phyloP scores from a whole-genome alignment of 2,888 invertebrate species.

The Tetramorium bicarinatum region DNA sequence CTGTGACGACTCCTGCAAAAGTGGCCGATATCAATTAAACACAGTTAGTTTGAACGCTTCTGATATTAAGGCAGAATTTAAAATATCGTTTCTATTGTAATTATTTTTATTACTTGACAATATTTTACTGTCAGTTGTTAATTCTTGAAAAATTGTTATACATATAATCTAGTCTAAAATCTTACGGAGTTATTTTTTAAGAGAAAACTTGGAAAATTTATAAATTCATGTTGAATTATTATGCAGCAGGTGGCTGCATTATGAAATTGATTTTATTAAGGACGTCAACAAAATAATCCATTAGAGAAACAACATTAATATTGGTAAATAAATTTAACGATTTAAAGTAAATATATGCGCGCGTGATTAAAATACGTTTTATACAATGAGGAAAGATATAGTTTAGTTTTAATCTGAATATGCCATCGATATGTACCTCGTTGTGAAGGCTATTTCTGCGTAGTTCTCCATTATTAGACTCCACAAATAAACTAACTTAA shows the following conservation, averaged over 20 bases:
- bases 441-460: background rate
- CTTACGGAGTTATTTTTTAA: background rate
- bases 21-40: background rate
- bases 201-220: background rate
- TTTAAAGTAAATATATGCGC: background rate
- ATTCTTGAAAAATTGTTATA: background rate
- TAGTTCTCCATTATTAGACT: background rate
- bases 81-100: background rate
- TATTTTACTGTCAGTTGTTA: background rate
- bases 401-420: background rate
- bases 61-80: background rate
- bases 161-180: background rate
- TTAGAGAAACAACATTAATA: background rate
- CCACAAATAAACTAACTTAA: slow-evolving; percentile 5
- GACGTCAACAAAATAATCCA: background rate
- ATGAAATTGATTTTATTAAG: background rate
- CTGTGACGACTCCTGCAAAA: background rate
- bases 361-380: background rate
- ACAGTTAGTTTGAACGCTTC: background rate
- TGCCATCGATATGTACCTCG: background rate
- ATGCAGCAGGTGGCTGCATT: background rate
- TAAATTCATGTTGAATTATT: background rate
- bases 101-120: background rate
- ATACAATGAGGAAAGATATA: background rate
- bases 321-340: background rate